Evolutionary conservation across 1,140 invertebrate genomes (phyloP).

Genomic region (Polyergus mexicanus): DNA sequence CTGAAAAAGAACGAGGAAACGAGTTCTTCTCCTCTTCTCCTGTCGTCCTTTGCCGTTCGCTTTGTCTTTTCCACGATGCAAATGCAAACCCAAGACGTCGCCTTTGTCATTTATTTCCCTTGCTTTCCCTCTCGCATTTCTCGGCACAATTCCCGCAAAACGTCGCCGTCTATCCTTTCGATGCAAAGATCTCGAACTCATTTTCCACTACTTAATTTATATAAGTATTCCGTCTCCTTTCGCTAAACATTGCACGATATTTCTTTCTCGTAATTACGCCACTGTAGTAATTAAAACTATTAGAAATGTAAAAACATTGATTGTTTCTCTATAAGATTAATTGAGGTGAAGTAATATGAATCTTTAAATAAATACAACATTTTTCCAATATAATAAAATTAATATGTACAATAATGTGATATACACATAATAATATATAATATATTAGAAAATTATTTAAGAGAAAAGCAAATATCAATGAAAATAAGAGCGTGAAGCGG

Average conservation of each 20-base stretch:
- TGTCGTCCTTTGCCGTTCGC: neutral
- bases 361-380: neutral
- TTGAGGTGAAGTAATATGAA: conserved; percentile 16
- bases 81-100: conserved; percentile 23
- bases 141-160: neutral
- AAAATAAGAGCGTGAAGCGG: neutral
- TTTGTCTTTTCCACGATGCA: conserved; percentile 37
- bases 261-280: conserved; percentile 34
- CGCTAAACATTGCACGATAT: conserved; percentile 23
- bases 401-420: neutral
- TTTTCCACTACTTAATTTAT: conserved; percentile 56
- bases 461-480: neutral
- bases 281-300: conserved; percentile 43
- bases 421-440: neutral
- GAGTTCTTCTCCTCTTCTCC: no score
- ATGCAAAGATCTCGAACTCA: conserved; percentile 22
- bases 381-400: neutral
- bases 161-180: neutral
- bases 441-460: conserved; percentile 1
- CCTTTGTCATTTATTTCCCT: conserved; percentile 50
- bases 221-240: conserved; percentile 16
- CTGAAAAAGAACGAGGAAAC: neutral
- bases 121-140: neutral
- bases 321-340: neutral
- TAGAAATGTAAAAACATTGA: neutral